These are phyloP conservation scores for Condylostylus longicornis DNA, from an alignment of 1,140 invertebrate species.

Conservation along the genomic window DNA sequence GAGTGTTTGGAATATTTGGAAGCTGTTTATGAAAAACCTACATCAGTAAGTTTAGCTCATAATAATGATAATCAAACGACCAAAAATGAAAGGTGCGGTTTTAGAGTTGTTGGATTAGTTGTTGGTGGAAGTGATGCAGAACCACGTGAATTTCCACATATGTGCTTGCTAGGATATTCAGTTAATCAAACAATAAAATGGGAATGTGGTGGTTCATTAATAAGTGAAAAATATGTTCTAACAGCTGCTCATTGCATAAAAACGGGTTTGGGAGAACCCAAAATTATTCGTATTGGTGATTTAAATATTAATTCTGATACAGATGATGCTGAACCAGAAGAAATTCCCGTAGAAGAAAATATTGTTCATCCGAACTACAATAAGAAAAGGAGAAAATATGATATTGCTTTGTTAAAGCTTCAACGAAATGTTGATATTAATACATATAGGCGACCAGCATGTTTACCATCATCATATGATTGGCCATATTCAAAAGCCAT, in stretches of 20 bases:
- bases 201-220: slow-evolving; percentile 30
- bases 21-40: too few relatives aligned
- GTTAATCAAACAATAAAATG: slow-evolving; percentile 12
- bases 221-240: slow-evolving; percentile 28
- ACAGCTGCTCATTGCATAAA: slow-evolving; percentile 32
- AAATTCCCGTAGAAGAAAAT: slow-evolving; percentile 31
- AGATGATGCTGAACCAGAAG: slow-evolving; percentile 32
- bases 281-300: slow-evolving; percentile 36
- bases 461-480: slow-evolving; percentile 24
- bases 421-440: slow-evolving; percentile 32
- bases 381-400: slow-evolving; percentile 28
- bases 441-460: slow-evolving; percentile 38
- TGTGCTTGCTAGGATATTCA: slow-evolving; percentile 17
- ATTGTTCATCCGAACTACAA: slow-evolving; percentile 34
- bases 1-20: too few relatives aligned
- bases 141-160: slow-evolving; percentile 29
- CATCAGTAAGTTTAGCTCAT: too few relatives aligned
- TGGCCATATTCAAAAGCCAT: slow-evolving; percentile 20
- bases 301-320: slow-evolving; percentile 31
- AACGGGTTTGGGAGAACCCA: slow-evolving; percentile 13
- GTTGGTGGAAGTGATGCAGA: slow-evolving; percentile 21
- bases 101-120: too few relatives aligned
- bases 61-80: too few relatives aligned
- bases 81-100: too few relatives aligned
- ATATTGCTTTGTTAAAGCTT: slow-evolving; percentile 40